Evolutionary conservation across 1,140 invertebrate species (phyloP).

Genomic region (Spodoptera litura): DNA sequence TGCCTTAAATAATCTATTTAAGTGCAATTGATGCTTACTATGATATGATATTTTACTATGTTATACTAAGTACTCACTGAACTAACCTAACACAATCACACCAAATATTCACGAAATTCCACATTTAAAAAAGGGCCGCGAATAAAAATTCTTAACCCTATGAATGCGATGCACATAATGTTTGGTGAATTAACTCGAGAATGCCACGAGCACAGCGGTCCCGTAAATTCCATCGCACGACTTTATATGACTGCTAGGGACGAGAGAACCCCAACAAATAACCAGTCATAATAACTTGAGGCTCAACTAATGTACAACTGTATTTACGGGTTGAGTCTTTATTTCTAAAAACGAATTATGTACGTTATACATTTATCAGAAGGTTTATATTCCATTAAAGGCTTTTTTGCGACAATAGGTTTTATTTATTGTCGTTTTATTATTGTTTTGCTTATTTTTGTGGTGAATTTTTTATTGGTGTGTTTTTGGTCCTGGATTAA

Average conservation of each 20-base stretch:
- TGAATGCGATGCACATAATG: conserved; percentile 34
- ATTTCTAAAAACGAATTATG: conserved; percentile 13
- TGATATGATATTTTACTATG: too few species aligned
- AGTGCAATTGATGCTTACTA: too few species aligned
- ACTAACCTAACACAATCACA: too few species aligned
- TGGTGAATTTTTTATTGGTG: too few species aligned
- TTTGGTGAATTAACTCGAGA: conserved; percentile 40
- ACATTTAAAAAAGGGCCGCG: neutral
- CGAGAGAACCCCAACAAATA: conserved; percentile 28
- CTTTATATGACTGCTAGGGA: conserved; percentile 31
- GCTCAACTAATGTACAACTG: neutral
- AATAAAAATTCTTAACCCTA: conserved; percentile 7
- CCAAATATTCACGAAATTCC: neutral
- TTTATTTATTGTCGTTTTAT: neutral
- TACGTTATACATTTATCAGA: neutral
- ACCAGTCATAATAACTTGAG: conserved; percentile 32
- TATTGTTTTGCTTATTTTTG: too few species aligned
- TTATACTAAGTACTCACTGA: too few species aligned
- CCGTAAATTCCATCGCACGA: conserved; percentile 25
- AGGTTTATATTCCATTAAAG: neutral
- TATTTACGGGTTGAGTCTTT: conserved; percentile 29
- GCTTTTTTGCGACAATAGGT: neutral
- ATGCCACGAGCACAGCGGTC: conserved; percentile 20
- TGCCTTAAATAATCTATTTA: too few species aligned
- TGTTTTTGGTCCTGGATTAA: too few species aligned